Evolutionary conservation across 2,797 vertebrate species (phyloP).

Genomic region (Danio aesculapii): DNA sequence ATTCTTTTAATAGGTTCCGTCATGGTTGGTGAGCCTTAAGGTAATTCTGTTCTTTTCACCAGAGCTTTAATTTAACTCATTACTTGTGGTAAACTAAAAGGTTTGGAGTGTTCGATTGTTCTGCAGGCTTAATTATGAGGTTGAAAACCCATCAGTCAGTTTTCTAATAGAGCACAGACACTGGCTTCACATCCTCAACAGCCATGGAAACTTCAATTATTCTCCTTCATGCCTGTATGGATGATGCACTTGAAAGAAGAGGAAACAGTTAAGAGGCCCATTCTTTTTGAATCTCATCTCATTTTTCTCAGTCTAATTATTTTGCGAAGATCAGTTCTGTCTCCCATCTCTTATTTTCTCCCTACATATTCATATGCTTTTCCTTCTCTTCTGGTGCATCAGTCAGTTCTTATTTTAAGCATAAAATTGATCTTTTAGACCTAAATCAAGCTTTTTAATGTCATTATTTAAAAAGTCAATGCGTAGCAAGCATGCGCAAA

Average conservation of each 20-base stretch:
- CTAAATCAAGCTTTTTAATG: too few species aligned
- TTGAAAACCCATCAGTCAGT: constrained; percentile 80
- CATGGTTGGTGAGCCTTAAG: constrained; percentile 67
- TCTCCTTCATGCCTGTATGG: constrained; percentile 29
- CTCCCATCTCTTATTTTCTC: background rate
- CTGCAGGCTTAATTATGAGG: constrained; percentile 79
- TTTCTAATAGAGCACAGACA: constrained; percentile 76
- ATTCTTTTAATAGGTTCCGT: constrained; percentile 80
- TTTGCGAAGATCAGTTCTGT: background rate
- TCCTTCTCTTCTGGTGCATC: too few species aligned
- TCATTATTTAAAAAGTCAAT: too few species aligned
- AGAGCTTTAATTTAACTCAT: constrained; percentile 81
- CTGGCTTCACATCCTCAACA: constrained; percentile 27
- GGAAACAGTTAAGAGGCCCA: background rate
- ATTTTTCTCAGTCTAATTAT: constrained; percentile 20
- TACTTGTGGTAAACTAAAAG: constrained; percentile 71
- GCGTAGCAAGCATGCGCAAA: too few species aligned
- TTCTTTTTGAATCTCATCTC: constrained; percentile 7
- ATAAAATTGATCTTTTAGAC: too few species aligned
- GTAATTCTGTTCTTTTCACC: constrained; percentile 72
- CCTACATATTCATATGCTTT: background rate
- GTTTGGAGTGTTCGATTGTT: constrained; percentile 78
- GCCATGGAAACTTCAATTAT: constrained; percentile 37
- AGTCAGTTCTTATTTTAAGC: too few species aligned
- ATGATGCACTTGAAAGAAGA: background rate